Evolutionary conservation across 1,140 invertebrate species (phyloP).

Genomic region (Apis cerana): DNA sequence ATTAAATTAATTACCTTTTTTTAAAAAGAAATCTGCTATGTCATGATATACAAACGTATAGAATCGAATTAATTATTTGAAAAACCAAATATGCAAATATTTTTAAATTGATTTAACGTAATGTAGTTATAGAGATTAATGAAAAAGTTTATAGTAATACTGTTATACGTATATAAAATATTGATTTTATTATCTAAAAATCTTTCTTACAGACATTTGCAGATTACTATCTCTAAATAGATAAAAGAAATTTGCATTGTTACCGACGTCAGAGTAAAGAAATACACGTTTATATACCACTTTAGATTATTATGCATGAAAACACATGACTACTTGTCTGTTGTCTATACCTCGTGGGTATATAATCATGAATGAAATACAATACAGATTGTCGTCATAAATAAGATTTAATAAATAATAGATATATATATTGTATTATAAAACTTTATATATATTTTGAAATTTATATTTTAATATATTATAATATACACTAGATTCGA

Average conservation of each 20-base stretch:
- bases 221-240: background rate
- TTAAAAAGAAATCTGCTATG: conserved; percentile 3
- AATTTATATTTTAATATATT: no score
- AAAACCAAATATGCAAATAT: background rate
- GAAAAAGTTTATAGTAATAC: background rate
- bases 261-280: background rate
- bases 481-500: no score
- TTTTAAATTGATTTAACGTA: conserved; percentile 27
- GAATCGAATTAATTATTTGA: conserved; percentile 20
- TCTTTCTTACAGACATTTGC: background rate
- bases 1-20: background rate
- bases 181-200: background rate
- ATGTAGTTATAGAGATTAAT: background rate
- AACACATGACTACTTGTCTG: background rate
- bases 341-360: background rate
- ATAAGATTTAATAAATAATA: no score
- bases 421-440: no score
- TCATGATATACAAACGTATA: conserved; percentile 9
- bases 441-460: no score
- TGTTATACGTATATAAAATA: background rate
- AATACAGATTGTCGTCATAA: no score
- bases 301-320: background rate
- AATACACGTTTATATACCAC: conserved; percentile 1
- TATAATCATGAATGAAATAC: background rate
- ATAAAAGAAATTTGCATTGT: conserved; percentile 19